Percentiles rank a stretch among this genome's conserved stretches.
Evolutionary conservation across 2,113 vertebrate species (phyloP).

Genomic region (Indicator indicator): DNA sequence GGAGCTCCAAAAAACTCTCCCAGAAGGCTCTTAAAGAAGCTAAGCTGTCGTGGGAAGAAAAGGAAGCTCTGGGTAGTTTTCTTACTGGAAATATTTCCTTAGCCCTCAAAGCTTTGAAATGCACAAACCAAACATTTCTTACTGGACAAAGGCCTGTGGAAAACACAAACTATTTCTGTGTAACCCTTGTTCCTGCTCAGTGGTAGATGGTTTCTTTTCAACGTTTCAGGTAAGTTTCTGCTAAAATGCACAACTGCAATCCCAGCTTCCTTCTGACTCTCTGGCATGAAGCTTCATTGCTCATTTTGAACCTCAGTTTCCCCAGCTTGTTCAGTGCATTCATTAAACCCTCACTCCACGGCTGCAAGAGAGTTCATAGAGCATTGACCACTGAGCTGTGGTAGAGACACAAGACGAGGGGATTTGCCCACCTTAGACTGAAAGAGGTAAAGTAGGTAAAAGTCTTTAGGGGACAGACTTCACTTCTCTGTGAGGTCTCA

Average conservation of each 20-base stretch:
- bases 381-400: accelerated
- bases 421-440: background rate
- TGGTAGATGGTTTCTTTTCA: background rate
- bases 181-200: background rate
- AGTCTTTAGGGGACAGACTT: background rate
- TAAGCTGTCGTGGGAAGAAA: conserved; percentile 51
- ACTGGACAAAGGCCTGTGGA: background rate
- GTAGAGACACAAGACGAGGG: background rate
- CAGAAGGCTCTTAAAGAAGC: conserved; percentile 56
- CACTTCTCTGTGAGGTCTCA: accelerated
- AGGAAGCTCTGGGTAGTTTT: conserved; percentile 28
- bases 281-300: accelerated
- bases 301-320: background rate
- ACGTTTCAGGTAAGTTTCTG: background rate
- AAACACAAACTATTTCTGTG: background rate
- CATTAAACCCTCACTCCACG: background rate
- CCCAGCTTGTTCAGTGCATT: background rate
- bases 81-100: conserved; percentile 42
- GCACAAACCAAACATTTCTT: conserved; percentile 35
- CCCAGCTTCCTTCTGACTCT: background rate
- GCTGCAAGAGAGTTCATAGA: background rate
- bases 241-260: background rate
- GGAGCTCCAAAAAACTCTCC: conserved; percentile 25
- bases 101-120: conserved; percentile 31
- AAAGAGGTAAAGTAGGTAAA: background rate